Base-by-base conservation (phyloP, 2,797 vertebrate species). In the Trichosurus vulpecula region DNA sequence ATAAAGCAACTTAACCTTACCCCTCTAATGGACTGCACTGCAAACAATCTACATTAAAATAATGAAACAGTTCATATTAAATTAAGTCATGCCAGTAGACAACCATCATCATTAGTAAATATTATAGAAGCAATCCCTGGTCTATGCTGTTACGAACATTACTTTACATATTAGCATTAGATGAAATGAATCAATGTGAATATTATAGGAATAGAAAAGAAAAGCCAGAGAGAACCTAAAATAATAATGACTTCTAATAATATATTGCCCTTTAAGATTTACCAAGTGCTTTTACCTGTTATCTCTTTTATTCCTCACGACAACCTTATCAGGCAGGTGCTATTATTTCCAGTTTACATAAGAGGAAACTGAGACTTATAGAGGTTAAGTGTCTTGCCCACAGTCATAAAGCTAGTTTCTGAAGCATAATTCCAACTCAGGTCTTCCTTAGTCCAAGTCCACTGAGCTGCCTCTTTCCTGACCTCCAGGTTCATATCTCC, bases 31-130 rank as follows among this genome's bases (percentile, higher is more conserved):
- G 53, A 91, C 54, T 93, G 22, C 93, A 81, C 92, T 94, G 41
- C 55, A 97, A 97, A 95, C 66, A 97, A 97, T 91, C 94, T 93
- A 97, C 91, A 96, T 58, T 96, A 96, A 95, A 96, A 55, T 93
- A 94, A 93, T 95, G 92, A 54, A 95, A 96, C 95, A 94, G 87
- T 96, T 95, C 54, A 89, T 95, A 97, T 92, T 98, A 97, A 96
- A 97, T 93, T 96, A 95, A 81, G 87, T 81, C 51, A 81, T 52
- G 1, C 54, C 13, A 66, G 96, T 89, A 66, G 54, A 96, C 56
- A 95, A 61, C 53, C 54, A 95, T 91, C 90, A 96, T 95, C 92
- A 92, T 27, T 66, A 55, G 31, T n/a, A 93, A 96, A 51, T 93
- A 47, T 66, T 96, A 97, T 27, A 92, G 94, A 97, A 97, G 95